These are phyloP conservation scores for Ptychochromis oligacanthus DNA, from an alignment of 2,113 vertebrate species.

Conservation along the genomic window DNA sequence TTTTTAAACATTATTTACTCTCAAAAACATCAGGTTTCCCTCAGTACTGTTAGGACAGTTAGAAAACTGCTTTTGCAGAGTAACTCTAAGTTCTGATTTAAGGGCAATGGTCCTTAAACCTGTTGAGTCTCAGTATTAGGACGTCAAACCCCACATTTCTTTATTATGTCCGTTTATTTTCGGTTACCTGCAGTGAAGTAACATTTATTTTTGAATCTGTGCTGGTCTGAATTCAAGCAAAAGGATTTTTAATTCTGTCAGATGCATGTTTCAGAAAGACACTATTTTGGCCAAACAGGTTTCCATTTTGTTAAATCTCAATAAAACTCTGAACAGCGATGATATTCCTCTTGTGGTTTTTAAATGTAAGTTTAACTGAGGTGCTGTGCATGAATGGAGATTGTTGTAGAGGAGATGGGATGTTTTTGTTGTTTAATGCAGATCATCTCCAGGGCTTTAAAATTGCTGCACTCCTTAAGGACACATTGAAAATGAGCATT, in stretches of 20 bases:
- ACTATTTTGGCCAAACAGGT: conserved; percentile 31
- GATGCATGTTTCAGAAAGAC: conserved; percentile 41
- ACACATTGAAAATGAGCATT: neutral
- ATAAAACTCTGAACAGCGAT: conserved; percentile 68
- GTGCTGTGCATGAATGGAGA: neutral
- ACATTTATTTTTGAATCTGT: conserved; percentile 70
- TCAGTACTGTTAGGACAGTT: neutral
- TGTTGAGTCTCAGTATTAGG: neutral
- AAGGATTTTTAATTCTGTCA: conserved; percentile 19
- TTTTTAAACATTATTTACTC: neutral
- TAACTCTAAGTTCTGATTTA: neutral
- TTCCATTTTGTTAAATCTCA: conserved; percentile 68
- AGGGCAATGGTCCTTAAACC: neutral
- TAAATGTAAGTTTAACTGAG: neutral
- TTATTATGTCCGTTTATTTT: conserved; percentile 19
- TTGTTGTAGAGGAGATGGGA: neutral
- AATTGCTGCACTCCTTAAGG: neutral
- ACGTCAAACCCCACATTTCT: neutral
- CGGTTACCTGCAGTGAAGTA: conserved; percentile 14
- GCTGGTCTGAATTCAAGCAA: conserved; percentile 42
- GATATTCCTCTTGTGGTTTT: neutral
- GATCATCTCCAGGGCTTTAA: neutral
- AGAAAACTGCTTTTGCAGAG: neutral
- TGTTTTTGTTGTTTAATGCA: neutral
- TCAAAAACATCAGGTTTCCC: neutral